A percentile compares a stretch with the other conserved stretches of the same genome.
phyloP scores from a whole-genome alignment of 2,113 vertebrate species.

The Heptranchias perlo region DNA sequence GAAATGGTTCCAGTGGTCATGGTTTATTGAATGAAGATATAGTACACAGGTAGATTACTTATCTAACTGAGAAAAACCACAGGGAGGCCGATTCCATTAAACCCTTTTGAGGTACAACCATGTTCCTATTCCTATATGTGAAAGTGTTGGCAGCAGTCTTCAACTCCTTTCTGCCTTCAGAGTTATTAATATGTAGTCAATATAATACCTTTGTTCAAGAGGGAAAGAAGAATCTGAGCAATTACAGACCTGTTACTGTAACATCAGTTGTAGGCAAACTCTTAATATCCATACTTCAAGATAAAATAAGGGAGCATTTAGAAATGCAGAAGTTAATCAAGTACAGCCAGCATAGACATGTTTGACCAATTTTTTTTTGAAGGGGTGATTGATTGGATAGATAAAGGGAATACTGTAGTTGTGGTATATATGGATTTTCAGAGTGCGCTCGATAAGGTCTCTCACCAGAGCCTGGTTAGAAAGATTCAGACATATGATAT shows the following conservation, averaged over 20 bases:
- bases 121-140: background rate
- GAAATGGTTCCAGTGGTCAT: background rate
- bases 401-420: background rate
- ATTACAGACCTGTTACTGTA: background rate
- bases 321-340: background rate
- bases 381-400: background rate
- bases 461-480: background rate
- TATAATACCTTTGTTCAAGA: background rate
- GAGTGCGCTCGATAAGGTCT: too few relatives aligned
- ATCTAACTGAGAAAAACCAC: background rate
- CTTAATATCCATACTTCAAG: background rate
- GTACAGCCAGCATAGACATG: background rate
- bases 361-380: background rate
- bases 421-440: background rate
- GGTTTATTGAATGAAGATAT: background rate
- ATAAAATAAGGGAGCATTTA: background rate
- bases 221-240: background rate
- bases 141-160: background rate
- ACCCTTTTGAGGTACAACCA: background rate
- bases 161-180: background rate
- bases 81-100: background rate
- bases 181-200: background rate
- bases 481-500: background rate
- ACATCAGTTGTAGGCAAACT: background rate
- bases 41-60: background rate